Percentiles rank a stretch among this genome's conserved stretches.
Evolutionary conservation across 2,113 vertebrate species (phyloP).

Genomic region (Heterocephalus glaber): DNA sequence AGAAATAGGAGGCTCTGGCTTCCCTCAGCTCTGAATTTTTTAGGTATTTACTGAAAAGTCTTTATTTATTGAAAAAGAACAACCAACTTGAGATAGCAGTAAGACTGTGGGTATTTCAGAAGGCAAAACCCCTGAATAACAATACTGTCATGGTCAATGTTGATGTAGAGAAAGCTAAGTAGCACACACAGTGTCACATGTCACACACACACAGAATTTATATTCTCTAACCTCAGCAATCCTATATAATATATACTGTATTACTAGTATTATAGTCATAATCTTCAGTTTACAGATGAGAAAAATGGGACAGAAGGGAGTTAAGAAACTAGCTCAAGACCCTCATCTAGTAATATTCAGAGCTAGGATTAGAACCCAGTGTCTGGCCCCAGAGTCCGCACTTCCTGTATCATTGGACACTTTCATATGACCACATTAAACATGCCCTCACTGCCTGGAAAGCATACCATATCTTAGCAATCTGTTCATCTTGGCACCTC

Average conservation of each 20-base stretch:
- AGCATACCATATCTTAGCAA: not conserved
- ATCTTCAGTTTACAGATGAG: conserved; percentile 5
- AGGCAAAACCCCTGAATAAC: not conserved
- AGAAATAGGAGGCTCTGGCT: not conserved
- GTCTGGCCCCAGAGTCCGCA: not conserved
- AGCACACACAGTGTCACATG: not conserved
- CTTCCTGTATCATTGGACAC: not conserved
- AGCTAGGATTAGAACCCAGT: not conserved
- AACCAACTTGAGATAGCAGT: not conserved
- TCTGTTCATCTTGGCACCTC: not conserved
- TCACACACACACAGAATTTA: not conserved
- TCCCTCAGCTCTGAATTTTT: not conserved
- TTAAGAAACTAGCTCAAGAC: not conserved
- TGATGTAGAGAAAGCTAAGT: not conserved
- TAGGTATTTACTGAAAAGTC: not conserved
- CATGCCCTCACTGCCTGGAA: not conserved
- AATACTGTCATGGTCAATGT: too few relatives aligned
- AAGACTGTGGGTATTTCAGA: not conserved
- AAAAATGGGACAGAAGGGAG: not conserved
- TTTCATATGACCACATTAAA: not conserved
- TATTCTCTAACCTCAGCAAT: not conserved
- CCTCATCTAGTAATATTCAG: not conserved
- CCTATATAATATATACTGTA: not conserved
- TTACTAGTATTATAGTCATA: not conserved
- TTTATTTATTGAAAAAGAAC: not conserved